These are phyloP conservation scores for Periophthalmus magnuspinnatus DNA, from an alignment of 2,797 vertebrate genomes.

Conservation along the genomic window DNA sequence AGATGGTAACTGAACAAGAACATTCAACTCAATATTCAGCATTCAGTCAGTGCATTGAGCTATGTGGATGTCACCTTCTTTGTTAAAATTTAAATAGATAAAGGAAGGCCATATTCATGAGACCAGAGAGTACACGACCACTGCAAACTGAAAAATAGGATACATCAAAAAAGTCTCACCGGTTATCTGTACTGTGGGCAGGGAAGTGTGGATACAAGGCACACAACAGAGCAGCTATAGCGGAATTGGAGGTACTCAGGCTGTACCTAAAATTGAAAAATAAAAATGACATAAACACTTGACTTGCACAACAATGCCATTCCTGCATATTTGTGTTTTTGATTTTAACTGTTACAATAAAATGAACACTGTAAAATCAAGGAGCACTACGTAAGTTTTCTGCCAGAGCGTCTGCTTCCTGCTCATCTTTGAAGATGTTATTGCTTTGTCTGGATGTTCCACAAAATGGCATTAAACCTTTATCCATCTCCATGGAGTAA, in stretches of 20 bases:
- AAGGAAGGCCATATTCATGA: background rate
- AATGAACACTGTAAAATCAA: too few species aligned
- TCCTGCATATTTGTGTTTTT: background rate
- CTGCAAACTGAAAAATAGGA: background rate
- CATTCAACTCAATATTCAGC: background rate
- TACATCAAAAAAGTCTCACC: slow-evolving; percentile 72
- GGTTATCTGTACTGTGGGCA: slow-evolving; percentile 95
- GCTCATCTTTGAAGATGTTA: too few species aligned
- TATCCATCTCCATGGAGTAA: too few species aligned
- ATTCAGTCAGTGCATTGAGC: background rate
- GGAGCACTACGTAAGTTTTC: too few species aligned
- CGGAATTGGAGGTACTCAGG: slow-evolving; percentile 93
- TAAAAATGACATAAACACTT: background rate
- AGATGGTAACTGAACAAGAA: slow-evolving; percentile 87
- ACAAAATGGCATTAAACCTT: too few species aligned
- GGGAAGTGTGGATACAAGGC: slow-evolving; percentile 97
- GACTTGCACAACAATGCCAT: background rate
- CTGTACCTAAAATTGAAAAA: slow-evolving; percentile 82
- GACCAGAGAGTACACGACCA: too few species aligned
- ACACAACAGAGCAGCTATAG: slow-evolving; percentile 94
- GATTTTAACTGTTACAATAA: too few species aligned
- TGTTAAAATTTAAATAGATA: background rate
- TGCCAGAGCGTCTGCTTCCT: too few species aligned
- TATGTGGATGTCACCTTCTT: background rate
- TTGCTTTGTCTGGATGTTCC: too few species aligned